Conservation (phyloP, 2,113 vertebrate species). For the Xiphophorus hellerii region DNA sequence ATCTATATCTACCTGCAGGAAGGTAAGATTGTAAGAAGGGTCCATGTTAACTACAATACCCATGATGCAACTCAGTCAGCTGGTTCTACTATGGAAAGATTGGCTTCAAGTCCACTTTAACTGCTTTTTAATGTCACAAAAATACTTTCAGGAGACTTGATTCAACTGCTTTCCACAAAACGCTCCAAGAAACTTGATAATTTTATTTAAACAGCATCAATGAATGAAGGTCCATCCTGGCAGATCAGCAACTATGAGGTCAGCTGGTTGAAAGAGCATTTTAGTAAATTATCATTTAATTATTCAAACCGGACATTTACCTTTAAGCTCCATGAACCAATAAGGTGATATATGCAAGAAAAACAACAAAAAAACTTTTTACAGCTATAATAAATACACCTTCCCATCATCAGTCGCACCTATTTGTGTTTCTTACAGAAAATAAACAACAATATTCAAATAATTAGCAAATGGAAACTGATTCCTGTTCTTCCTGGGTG, state of each 20-base stretch:
- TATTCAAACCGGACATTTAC: neutral
- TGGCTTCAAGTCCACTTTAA: neutral
- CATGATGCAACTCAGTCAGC: conserved; percentile 7
- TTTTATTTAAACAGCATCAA: conserved; percentile 1
- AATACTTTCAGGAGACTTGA: neutral
- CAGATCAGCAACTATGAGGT: conserved; percentile 25
- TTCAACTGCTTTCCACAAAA: neutral
- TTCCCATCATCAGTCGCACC: conserved; percentile 23
- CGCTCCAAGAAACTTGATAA: neutral
- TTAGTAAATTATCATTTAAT: neutral
- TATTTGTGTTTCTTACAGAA: conserved; percentile 15
- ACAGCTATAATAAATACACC: conserved; percentile 53
- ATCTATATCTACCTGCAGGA: neutral
- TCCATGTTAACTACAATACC: neutral
- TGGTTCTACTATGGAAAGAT: neutral
- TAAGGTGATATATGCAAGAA: conserved; percentile 13
- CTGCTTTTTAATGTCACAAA: neutral
- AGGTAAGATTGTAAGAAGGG: too few species aligned
- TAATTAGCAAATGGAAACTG: neutral
- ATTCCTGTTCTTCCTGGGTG: conserved; percentile 16
- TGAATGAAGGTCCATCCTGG: neutral
- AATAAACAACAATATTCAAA: conserved; percentile 5
- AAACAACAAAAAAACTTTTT: conserved; percentile 5
- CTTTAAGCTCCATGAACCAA: conserved; percentile 12
- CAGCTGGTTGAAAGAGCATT: neutral